Conservation (phyloP, 2,888 invertebrate species). For the Ryuthela nishihirai region DNA sequence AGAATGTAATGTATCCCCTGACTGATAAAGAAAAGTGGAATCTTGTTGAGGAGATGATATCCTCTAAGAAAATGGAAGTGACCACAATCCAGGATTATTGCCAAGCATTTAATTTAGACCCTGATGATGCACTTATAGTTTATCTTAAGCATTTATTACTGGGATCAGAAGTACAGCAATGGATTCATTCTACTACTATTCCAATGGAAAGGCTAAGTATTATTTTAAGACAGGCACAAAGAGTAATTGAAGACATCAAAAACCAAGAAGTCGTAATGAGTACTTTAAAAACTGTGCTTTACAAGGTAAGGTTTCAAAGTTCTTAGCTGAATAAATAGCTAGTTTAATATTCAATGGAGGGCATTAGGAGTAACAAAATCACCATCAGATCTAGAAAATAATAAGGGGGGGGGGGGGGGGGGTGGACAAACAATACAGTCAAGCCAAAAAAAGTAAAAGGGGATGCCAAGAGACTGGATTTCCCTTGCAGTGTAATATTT, state of each 20-base stretch:
- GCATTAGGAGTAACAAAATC: no score
- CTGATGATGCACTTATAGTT: background rate
- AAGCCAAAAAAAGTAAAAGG: no score
- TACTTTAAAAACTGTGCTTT: slow-evolving; percentile 2
- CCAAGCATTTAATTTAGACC: slow-evolving; percentile 1
- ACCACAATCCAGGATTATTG: slow-evolving; percentile 8
- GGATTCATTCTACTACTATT: background rate
- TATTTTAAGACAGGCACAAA: slow-evolving; percentile 1
- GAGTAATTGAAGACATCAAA: slow-evolving; percentile 3
- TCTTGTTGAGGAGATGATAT: slow-evolving; percentile 5
- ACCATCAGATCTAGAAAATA: no score
- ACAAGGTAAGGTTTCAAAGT: no score
- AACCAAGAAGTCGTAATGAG: slow-evolving; percentile 4
- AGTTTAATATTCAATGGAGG: no score
- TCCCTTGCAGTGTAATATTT: no score
- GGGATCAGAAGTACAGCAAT: slow-evolving; percentile 1
- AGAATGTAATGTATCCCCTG: slow-evolving; percentile 2
- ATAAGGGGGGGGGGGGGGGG: no score
- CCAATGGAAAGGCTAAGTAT: background rate
- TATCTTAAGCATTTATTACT: slow-evolving; percentile 5
- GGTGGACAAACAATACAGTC: no score
- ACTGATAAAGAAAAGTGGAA: slow-evolving; percentile 1
- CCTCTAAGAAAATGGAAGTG: background rate
- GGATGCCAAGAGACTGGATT: no score
- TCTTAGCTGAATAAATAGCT: no score